Conservation (phyloP, 2,888 invertebrate species). For the Anorthoa munda region DNA sequence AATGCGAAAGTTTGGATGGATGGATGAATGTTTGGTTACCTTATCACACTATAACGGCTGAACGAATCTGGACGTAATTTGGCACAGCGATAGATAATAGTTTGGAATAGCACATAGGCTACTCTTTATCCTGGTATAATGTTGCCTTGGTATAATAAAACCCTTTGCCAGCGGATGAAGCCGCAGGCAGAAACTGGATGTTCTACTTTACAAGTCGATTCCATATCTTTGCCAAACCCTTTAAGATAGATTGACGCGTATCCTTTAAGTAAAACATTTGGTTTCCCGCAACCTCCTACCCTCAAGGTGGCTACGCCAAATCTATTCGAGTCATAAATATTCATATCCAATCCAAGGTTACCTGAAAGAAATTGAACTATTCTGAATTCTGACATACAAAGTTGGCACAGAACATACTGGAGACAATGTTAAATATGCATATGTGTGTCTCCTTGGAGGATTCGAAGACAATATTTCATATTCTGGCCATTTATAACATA, state of each 20-base stretch:
- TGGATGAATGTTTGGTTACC: too few relatives aligned
- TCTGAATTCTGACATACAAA: slow-evolving; percentile 15
- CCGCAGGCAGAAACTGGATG: too few relatives aligned
- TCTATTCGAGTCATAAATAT: slow-evolving; percentile 43
- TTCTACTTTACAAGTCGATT: too few relatives aligned
- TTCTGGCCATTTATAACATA: slow-evolving; percentile 11
- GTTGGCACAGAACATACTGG: slow-evolving; percentile 13
- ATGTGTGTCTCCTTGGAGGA: neutral
- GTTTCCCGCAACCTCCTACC: neutral
- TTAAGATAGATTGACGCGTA: neutral
- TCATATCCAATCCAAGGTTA: slow-evolving; percentile 47
- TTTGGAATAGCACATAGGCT: too few relatives aligned
- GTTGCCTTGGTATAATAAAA: too few relatives aligned
- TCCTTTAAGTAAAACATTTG: neutral
- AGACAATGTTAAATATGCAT: slow-evolving; percentile 31
- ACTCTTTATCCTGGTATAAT: too few relatives aligned
- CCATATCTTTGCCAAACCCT: neutral
- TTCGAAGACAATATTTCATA: slow-evolving; percentile 10
- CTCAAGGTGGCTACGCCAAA: slow-evolving; percentile 40
- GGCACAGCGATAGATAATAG: too few relatives aligned
- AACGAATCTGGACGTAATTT: too few relatives aligned
- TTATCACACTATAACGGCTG: too few relatives aligned
- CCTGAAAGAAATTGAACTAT: slow-evolving; percentile 47
- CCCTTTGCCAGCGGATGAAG: too few relatives aligned
- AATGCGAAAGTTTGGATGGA: too few relatives aligned